These are phyloP conservation scores for Naja naja DNA, from an alignment of 2,113 vertebrate species.

Conservation along the genomic window DNA sequence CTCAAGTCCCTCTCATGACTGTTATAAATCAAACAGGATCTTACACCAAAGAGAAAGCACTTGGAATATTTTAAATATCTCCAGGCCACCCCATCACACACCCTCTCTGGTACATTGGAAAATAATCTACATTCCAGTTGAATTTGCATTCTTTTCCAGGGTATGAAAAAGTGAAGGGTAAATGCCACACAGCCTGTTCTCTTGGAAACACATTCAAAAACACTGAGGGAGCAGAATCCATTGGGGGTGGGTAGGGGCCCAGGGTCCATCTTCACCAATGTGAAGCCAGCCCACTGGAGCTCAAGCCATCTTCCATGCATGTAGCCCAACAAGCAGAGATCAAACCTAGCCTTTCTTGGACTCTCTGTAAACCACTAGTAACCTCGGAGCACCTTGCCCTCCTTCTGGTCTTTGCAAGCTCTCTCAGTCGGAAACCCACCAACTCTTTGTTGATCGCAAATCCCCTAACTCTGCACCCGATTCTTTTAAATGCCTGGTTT, in stretches of 20 bases:
- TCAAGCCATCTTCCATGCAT: background rate
- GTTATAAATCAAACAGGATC: background rate
- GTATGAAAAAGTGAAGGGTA: background rate
- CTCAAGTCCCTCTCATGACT: background rate
- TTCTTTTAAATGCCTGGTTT: background rate
- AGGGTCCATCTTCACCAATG: background rate
- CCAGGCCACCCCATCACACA: background rate
- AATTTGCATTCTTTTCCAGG: background rate
- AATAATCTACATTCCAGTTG: background rate
- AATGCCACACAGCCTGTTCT: background rate
- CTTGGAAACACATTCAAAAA: background rate
- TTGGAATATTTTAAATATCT: constrained; percentile 15
- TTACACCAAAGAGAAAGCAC: background rate
- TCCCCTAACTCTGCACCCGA: background rate
- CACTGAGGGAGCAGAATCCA: background rate
- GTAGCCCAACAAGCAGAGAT: background rate
- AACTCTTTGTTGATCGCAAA: background rate
- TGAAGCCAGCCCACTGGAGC: background rate
- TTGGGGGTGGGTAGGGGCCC: background rate
- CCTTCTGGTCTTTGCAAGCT: background rate
- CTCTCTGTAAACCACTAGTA: background rate
- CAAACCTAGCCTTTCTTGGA: background rate
- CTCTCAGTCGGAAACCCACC: background rate
- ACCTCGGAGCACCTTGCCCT: background rate
- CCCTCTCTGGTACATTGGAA: background rate